phyloP scores from a whole-genome alignment of 2,888 invertebrate genomes.

The Chrysotoxum bicinctum region DNA sequence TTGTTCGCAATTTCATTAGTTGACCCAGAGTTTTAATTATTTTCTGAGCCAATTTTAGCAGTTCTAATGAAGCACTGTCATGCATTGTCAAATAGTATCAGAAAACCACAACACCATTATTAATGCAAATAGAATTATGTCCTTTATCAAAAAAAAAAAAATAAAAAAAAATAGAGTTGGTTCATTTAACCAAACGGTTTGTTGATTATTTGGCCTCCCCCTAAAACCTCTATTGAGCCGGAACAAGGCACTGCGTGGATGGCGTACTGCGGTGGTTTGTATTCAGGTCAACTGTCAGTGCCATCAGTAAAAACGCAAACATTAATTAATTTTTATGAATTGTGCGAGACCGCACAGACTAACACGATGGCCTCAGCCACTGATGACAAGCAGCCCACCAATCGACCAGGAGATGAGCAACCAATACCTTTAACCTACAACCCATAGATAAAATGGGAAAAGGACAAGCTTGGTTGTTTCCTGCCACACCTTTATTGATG shows the following conservation, averaged over 20 bases:
- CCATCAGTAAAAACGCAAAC: slow-evolving; percentile 60
- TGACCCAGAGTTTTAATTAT: slow-evolving; percentile 11
- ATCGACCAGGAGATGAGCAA: slow-evolving; percentile 17
- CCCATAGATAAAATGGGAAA: background rate
- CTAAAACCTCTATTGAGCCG: background rate
- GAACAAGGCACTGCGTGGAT: background rate
- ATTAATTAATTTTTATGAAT: slow-evolving; percentile 69
- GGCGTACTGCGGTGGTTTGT: background rate
- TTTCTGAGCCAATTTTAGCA: background rate
- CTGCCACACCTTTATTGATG: slow-evolving; percentile 13
- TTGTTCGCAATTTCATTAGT: background rate
- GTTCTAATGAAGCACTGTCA: slow-evolving; percentile 3
- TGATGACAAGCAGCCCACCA: slow-evolving; percentile 43
- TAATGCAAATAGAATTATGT: slow-evolving; percentile 53
- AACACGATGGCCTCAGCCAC: slow-evolving; percentile 28
- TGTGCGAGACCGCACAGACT: slow-evolving; percentile 33
- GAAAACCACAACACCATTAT: slow-evolving; percentile 42
- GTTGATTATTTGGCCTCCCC: background rate
- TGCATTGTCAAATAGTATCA: slow-evolving; percentile 28
- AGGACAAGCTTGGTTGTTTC: slow-evolving; percentile 10
- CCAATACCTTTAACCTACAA: background rate
- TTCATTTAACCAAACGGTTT: slow-evolving; percentile 10
- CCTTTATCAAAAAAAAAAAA: slow-evolving; percentile 13
- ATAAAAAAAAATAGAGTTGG: background rate
- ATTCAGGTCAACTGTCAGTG: slow-evolving; percentile 57